Evolutionary conservation across 2,797 vertebrate species (phyloP).

Genomic region (Falco naumanni): DNA sequence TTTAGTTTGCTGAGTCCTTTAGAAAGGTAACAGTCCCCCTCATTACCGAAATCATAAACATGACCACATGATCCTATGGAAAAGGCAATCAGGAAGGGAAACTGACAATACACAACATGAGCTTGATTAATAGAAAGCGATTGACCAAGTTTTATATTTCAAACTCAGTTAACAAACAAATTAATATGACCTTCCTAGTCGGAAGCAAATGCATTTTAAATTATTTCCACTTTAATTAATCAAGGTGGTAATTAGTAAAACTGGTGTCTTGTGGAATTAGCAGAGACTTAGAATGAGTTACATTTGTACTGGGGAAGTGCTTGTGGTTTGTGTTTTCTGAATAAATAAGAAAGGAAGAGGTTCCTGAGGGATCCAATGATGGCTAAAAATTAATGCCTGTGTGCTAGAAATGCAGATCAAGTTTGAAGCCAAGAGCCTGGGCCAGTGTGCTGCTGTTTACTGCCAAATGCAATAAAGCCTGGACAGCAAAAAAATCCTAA

Average conservation of each 20-base stretch:
- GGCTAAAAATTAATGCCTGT: neutral
- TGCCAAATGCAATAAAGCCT: neutral
- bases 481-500: neutral
- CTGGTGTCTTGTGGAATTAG: neutral
- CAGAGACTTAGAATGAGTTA: neutral
- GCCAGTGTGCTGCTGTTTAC: neutral
- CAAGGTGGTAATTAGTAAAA: constrained; percentile 7
- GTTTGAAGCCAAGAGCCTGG: neutral
- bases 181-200: constrained; percentile 1
- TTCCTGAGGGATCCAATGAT: neutral
- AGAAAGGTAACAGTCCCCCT: neutral
- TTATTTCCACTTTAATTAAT: constrained; percentile 37
- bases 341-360: neutral
- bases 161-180: constrained; percentile 7
- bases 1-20: neutral
- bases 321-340: neutral
- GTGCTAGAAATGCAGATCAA: constrained; percentile 10
- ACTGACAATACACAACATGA: neutral
- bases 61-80: neutral
- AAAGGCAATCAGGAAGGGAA: neutral
- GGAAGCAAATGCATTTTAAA: neutral
- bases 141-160: neutral
- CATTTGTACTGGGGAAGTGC: neutral
- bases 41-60: neutral
- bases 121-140: neutral